phyloP scores from a whole-genome alignment of 2,113 vertebrate species.

The Forbesichthys agassizii region DNA sequence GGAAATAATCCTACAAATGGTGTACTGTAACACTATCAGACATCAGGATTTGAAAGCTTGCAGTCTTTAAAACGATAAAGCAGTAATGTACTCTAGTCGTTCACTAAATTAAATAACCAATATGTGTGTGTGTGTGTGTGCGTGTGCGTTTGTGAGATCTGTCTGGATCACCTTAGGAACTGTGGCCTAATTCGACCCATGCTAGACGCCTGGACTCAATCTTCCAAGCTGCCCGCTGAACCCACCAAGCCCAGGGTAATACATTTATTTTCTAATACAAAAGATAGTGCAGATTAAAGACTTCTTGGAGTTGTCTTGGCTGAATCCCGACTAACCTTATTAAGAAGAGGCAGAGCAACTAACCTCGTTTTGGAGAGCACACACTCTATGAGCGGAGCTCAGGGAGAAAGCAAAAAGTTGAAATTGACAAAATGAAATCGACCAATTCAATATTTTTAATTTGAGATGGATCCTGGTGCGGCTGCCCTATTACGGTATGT shows the following conservation, averaged over 20 bases:
- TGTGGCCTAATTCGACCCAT: conserved; percentile 34
- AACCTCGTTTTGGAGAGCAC: conserved; percentile 42
- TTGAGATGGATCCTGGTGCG: conserved; percentile 13
- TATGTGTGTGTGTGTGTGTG: neutral
- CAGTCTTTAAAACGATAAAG: too few species aligned
- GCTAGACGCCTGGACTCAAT: conserved; percentile 35
- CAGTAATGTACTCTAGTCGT: too few species aligned
- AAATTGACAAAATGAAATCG: conserved; percentile 45
- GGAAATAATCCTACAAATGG: too few species aligned
- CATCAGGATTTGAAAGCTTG: too few species aligned
- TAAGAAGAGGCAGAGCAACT: conserved; percentile 33
- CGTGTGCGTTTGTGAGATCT: neutral
- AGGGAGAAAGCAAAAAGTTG: neutral
- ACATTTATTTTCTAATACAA: conserved; percentile 40
- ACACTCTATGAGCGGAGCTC: conserved; percentile 2
- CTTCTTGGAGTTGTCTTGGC: conserved; percentile 48
- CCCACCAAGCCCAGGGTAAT: conserved; percentile 33
- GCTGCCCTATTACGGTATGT: neutral
- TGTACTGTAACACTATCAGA: too few species aligned
- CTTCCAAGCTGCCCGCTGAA: conserved; percentile 33
- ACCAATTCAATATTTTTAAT: conserved; percentile 29
- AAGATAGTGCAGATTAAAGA: conserved; percentile 47
- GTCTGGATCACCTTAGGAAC: neutral
- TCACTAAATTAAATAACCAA: neutral
- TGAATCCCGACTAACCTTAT: conserved; percentile 48